Conservation (phyloP, 2,113 vertebrate species). For the Melanocharis versteri region DNA sequence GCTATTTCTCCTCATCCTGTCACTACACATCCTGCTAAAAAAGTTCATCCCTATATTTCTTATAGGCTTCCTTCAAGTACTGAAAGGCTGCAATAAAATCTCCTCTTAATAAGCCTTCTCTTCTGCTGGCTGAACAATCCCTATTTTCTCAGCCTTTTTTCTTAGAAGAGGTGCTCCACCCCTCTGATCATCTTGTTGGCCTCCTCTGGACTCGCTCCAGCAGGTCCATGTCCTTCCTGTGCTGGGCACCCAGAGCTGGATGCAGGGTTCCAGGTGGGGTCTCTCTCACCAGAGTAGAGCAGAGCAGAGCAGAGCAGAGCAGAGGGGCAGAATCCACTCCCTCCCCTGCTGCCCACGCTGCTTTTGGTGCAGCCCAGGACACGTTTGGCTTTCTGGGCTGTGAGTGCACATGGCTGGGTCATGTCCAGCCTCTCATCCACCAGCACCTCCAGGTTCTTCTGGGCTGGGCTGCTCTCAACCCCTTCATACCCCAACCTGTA, state of each 20-base stretch:
- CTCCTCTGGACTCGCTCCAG: neutral
- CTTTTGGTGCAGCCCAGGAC: neutral
- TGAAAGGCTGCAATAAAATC: neutral
- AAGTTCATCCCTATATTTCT: neutral
- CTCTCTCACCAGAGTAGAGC: neutral
- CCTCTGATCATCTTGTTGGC: neutral
- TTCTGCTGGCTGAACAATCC: neutral
- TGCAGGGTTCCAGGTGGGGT: fast-evolving
- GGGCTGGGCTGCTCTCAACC: neutral
- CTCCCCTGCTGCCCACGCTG: fast-evolving
- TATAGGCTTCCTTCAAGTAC: neutral
- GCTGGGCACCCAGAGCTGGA: neutral
- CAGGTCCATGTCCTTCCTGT: neutral
- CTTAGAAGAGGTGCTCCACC: neutral
- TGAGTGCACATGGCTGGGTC: neutral
- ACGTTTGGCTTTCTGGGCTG: neutral
- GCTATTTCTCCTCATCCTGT: neutral
- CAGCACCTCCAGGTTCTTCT: neutral
- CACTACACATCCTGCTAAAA: neutral
- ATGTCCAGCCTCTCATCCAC: neutral
- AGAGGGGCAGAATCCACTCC: neutral
- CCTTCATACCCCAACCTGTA: neutral
- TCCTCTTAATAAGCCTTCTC: neutral
- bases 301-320: neutral
- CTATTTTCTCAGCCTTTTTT: neutral